phyloP scores from a whole-genome alignment of 2,113 vertebrate genomes.

The Electrona antarctica region DNA sequence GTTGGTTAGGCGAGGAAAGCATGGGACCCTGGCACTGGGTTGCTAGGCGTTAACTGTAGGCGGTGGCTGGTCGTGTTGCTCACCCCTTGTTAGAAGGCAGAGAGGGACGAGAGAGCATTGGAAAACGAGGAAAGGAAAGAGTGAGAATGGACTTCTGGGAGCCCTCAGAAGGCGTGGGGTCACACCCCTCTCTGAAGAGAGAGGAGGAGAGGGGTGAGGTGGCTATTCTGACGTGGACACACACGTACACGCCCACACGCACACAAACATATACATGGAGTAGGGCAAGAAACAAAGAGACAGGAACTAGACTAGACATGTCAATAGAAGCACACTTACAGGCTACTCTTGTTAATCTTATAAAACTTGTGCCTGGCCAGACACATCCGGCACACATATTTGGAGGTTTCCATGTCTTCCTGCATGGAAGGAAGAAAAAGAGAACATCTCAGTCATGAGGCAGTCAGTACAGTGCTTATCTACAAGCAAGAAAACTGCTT shows the following conservation, averaged over 20 bases:
- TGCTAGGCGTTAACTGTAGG: conserved; percentile 31
- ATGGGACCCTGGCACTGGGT: conserved; percentile 36
- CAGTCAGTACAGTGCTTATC: conserved; percentile 15
- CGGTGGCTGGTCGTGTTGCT: conserved; percentile 76
- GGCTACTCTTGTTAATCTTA: conserved; percentile 92
- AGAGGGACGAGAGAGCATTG: conserved; percentile 90
- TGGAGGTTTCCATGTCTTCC: conserved; percentile 99
- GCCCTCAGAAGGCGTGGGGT: conserved; percentile 84
- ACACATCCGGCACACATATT: conserved; percentile 97
- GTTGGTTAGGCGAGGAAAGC: background rate
- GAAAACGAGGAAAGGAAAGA: conserved; percentile 91
- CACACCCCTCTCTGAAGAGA: conserved; percentile 87
- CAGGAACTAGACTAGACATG: conserved; percentile 45
- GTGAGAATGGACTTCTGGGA: conserved; percentile 89
- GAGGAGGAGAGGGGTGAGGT: conserved; percentile 59
- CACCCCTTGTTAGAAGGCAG: conserved; percentile 88
- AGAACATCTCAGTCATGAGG: conserved; percentile 14
- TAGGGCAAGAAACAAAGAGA: conserved; percentile 46
- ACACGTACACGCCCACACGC: conserved; percentile 16
- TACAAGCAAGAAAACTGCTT: conserved; percentile 9
- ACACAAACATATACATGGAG: conserved; percentile 27
- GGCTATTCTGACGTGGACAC: conserved; percentile 47
- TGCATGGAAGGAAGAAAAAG: conserved; percentile 62
- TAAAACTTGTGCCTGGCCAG: conserved; percentile 97
- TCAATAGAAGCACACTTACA: conserved; percentile 85